These are phyloP conservation scores for Hippopotamus amphibius DNA, from an alignment of 2,113 vertebrate genomes.

Conservation along the genomic window DNA sequence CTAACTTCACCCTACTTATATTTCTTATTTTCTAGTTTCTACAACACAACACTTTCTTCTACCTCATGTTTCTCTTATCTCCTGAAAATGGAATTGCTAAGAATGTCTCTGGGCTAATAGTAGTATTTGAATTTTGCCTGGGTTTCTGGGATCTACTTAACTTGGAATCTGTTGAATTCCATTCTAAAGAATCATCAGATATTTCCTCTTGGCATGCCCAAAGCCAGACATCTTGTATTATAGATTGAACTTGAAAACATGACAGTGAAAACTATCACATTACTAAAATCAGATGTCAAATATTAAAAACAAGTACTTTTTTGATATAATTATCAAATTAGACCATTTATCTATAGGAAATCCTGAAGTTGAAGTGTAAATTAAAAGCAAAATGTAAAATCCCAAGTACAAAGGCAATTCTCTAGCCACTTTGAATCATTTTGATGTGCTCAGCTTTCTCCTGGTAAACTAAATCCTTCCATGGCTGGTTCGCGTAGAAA, in stretches of 20 bases:
- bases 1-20: slow-evolving; percentile 20
- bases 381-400: slow-evolving; percentile 25
- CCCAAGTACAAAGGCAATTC: neutral
- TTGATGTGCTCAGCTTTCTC: neutral
- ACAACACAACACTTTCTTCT: neutral
- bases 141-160: neutral
- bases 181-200: neutral
- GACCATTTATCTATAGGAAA: slow-evolving; percentile 41
- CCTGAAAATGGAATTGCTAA: slow-evolving; percentile 23
- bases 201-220: neutral
- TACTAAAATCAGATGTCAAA: slow-evolving; percentile 50
- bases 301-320: neutral
- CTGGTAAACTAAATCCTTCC: neutral
- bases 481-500: neutral
- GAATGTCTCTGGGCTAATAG: neutral
- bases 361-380: neutral
- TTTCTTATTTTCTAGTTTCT: neutral
- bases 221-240: neutral
- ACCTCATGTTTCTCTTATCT: slow-evolving; percentile 23
- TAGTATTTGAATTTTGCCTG: neutral
- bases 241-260: neutral
- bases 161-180: slow-evolving; percentile 21
- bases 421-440: neutral
- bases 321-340: slow-evolving; percentile 29
- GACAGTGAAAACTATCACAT: neutral